Percentiles rank a stretch among this genome's conserved stretches.
These are phyloP conservation scores for Schizaphis graminum DNA, from an alignment of 2,888 invertebrate genomes.

Conservation along the genomic window DNA sequence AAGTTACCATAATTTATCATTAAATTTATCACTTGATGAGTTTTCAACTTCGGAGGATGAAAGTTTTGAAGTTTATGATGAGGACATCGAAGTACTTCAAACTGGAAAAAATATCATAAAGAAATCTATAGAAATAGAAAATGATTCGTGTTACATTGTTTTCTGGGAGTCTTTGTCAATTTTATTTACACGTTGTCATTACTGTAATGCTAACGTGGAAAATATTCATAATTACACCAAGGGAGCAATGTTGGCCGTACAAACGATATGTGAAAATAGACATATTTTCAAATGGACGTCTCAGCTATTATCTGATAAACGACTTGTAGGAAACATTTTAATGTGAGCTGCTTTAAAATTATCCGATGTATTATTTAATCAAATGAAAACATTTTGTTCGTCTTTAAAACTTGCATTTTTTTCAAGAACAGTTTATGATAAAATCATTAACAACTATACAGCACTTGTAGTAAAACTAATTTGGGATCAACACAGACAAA, in stretches of 20 bases:
- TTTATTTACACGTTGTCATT: slow-evolving; percentile 25
- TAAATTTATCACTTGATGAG: slow-evolving; percentile 30
- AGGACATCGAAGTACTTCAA: background rate
- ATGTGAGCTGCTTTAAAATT: background rate
- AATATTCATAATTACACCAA: slow-evolving; percentile 29
- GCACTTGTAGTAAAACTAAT: slow-evolving; percentile 16
- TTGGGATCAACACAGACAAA: slow-evolving; percentile 25
- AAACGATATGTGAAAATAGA: slow-evolving; percentile 4
- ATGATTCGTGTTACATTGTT: no score
- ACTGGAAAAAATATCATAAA: slow-evolving; percentile 6
- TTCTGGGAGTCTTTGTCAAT: no score
- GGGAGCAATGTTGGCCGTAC: slow-evolving; percentile 19
- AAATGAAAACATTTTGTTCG: slow-evolving; percentile 35
- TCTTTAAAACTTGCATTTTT: slow-evolving; percentile 40
- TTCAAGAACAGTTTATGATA: slow-evolving; percentile 25
- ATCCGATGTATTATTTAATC: slow-evolving; percentile 32
- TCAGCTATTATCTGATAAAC: slow-evolving; percentile 19
- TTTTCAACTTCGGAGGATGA: slow-evolving; percentile 40
- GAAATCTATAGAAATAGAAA: slow-evolving; percentile 25
- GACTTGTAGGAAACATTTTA: slow-evolving; percentile 35
- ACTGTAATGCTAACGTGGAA: slow-evolving; percentile 25
- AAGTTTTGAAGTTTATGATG: slow-evolving; percentile 19
- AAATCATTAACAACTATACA: slow-evolving; percentile 29
- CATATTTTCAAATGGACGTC: slow-evolving; percentile 26
- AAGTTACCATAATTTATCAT: slow-evolving; percentile 27